These are phyloP conservation scores for Lacerta bilineata DNA, from an alignment of 2,797 vertebrate genomes.

Conservation along the genomic window DNA sequence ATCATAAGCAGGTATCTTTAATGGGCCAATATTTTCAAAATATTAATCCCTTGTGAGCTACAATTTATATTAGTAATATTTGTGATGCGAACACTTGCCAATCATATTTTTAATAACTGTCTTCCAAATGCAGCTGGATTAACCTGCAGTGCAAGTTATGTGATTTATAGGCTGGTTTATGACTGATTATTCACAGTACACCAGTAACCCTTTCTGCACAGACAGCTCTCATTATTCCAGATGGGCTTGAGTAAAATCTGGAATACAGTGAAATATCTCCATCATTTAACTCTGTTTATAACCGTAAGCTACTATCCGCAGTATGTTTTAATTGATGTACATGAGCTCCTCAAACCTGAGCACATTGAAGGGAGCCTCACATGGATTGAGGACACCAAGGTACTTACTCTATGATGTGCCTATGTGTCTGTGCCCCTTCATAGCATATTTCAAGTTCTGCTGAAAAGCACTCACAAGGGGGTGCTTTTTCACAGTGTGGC, in stretches of 20 bases:
- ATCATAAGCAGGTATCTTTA: slow-evolving; percentile 34
- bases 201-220: slow-evolving; percentile 10
- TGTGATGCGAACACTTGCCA: slow-evolving; percentile 9
- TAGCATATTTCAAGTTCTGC: background rate
- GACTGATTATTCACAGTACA: background rate
- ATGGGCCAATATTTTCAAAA: slow-evolving; percentile 39
- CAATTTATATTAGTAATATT: slow-evolving; percentile 36
- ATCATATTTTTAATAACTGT: slow-evolving; percentile 27
- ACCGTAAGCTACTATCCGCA: background rate
- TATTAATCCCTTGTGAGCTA: slow-evolving; percentile 39
- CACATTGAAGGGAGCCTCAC: background rate
- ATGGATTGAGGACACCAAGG: background rate
- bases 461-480: background rate
- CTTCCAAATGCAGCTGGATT: slow-evolving; percentile 20
- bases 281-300: background rate
- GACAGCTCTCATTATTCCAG: background rate
- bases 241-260: slow-evolving; percentile 26
- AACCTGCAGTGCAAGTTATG: background rate
- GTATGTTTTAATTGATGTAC: slow-evolving; percentile 25
- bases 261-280: background rate
- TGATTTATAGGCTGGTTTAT: slow-evolving; percentile 33
- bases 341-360: slow-evolving; percentile 8
- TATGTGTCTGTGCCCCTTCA: background rate
- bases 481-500: background rate
- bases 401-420: background rate